Evolutionary conservation across 2,888 invertebrate genomes (phyloP).

Genomic region (Phortica okadai): DNA sequence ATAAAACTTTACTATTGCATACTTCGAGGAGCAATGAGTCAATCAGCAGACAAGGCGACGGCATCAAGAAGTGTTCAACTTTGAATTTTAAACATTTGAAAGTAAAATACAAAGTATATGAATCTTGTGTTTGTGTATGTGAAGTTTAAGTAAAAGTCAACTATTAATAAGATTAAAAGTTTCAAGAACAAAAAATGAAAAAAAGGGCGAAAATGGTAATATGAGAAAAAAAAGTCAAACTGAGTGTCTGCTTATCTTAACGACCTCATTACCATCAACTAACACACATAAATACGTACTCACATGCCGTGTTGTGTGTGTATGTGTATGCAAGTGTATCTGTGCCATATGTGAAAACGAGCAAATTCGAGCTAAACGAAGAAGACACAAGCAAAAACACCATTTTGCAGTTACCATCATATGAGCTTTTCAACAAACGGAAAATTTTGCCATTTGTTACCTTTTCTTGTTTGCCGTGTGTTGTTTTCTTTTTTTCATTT

Average conservation of each 20-base stretch:
- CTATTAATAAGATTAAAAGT: no score
- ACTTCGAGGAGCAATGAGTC: background rate
- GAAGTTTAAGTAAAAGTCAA: no score
- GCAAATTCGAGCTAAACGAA: background rate
- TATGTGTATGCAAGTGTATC: no score
- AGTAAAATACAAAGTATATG: no score
- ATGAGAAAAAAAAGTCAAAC: conserved; percentile 10
- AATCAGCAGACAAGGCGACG: no score
- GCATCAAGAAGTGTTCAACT: no score
- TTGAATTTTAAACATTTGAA: no score
- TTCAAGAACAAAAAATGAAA: background rate
- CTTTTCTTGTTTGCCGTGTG: background rate
- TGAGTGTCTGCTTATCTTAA: background rate
- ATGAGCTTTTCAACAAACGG: background rate
- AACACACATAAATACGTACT: background rate
- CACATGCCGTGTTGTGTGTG: background rate
- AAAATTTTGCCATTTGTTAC: background rate
- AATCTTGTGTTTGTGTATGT: no score
- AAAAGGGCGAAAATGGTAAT: background rate
- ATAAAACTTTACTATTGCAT: background rate
- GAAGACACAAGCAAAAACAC: background rate
- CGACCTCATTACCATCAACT: background rate
- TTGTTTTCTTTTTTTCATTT: background rate
- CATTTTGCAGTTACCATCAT: no score
- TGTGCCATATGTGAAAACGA: background rate